phyloP scores from a whole-genome alignment of 2,113 vertebrate genomes.

The Oreochromis tanganicae region DNA sequence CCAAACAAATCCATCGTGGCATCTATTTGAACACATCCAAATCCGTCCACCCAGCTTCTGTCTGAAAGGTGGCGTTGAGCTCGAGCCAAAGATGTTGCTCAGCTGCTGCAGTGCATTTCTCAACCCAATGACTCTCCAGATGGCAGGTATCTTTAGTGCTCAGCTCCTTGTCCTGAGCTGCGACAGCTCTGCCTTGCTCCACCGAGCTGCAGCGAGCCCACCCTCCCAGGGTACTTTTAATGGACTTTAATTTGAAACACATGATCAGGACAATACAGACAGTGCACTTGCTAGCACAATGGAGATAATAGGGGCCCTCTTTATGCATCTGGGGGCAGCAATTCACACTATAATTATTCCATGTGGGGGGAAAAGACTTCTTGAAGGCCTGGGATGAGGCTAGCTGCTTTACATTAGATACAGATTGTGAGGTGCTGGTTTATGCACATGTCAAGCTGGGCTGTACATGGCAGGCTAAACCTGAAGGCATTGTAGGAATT shows the following conservation, averaged over 20 bases:
- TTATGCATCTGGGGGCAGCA: background rate
- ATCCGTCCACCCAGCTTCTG: background rate
- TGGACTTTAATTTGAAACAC: conserved; percentile 56
- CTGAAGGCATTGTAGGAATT: background rate
- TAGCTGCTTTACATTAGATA: background rate
- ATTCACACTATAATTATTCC: conserved; percentile 20
- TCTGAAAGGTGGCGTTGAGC: conserved; percentile 14
- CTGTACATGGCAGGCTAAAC: background rate
- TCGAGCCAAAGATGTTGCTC: conserved; percentile 15
- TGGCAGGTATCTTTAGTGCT: conserved; percentile 56
- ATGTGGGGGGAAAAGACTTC: background rate
- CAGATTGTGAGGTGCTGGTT: background rate
- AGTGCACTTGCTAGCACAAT: conserved; percentile 2
- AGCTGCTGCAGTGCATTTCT: conserved; percentile 45
- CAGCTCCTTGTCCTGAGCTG: conserved; percentile 35
- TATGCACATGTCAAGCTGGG: background rate
- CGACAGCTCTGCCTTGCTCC: conserved; percentile 26
- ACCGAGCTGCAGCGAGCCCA: background rate
- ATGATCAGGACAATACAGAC: conserved; percentile 33
- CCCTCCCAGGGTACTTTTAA: conserved; percentile 35
- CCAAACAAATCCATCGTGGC: background rate
- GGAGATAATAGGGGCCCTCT: conserved; percentile 4
- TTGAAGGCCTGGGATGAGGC: background rate
- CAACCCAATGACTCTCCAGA: conserved; percentile 53
- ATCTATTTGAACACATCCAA: background rate